Conservation (phyloP, 2,888 invertebrate genomes). For the Leptinotarsa peninsularis region DNA sequence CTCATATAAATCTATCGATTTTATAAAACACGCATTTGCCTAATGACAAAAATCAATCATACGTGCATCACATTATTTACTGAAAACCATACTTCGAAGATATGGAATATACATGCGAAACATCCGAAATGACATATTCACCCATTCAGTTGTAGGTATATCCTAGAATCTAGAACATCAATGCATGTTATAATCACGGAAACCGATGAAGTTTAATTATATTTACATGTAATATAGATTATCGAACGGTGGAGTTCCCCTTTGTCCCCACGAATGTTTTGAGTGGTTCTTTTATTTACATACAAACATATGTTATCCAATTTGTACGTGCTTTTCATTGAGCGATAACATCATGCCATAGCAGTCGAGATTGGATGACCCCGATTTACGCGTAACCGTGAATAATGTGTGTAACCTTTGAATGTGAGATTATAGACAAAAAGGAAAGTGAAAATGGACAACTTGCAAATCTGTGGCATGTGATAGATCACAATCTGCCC, state of each 20-base stretch:
- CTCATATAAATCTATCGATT: too few relatives aligned
- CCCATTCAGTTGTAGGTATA: not conserved
- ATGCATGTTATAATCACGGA: not conserved
- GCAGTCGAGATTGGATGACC: not conserved
- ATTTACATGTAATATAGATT: not conserved
- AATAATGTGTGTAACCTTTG: not conserved
- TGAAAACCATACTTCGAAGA: too few relatives aligned
- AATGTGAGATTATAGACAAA: not conserved
- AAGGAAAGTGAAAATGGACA: not conserved
- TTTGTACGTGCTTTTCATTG: not conserved
- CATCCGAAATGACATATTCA: not conserved
- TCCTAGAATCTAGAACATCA: not conserved
- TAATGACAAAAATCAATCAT: too few relatives aligned
- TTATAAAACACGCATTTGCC: too few relatives aligned
- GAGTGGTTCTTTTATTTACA: slow-evolving; percentile 8
- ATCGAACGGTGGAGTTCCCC: not conserved
- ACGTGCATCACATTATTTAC: too few relatives aligned
- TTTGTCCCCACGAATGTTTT: not conserved
- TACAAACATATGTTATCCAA: slow-evolving; percentile 4
- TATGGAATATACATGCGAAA: not conserved
- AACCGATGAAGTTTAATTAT: not conserved
- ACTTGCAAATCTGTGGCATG: too few relatives aligned
- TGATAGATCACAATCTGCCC: too few relatives aligned
- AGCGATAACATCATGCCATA: not conserved
- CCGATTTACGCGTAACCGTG: not conserved